These are phyloP conservation scores for Chionomys nivalis DNA, from an alignment of 2,113 vertebrate genomes.

Conservation along the genomic window DNA sequence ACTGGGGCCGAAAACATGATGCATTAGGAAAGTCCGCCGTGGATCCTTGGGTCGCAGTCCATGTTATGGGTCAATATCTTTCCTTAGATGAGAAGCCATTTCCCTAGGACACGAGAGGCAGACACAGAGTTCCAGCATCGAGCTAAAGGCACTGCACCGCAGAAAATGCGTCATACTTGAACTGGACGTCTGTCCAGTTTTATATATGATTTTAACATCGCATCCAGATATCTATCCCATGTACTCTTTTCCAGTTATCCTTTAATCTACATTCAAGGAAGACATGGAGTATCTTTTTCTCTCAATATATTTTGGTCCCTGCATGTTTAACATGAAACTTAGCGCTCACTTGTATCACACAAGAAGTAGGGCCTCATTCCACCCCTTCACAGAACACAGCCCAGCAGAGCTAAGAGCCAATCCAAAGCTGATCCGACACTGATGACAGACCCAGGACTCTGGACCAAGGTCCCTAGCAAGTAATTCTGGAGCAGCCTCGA, in stretches of 20 bases:
- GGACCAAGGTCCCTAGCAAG: not conserved
- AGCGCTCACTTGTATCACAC: not conserved
- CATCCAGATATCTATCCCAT: not conserved
- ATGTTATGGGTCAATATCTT: not conserved
- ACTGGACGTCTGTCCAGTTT: not conserved
- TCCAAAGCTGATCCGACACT: not conserved
- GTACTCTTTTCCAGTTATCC: not conserved
- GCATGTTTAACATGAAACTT: not conserved
- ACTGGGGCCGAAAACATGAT: conserved; percentile 19
- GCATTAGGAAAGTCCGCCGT: conserved; percentile 15
- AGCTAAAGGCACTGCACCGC: not conserved
- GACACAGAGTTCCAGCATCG: not conserved
- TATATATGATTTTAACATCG: not conserved
- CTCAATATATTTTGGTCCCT: not conserved
- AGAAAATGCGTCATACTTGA: not conserved
- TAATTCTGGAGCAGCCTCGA: not conserved
- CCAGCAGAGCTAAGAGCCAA: not conserved
- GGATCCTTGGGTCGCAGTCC: not conserved
- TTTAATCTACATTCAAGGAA: not conserved
- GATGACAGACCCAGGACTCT: not conserved
- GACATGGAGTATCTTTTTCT: not conserved
- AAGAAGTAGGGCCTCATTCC: not conserved
- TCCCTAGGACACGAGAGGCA: not conserved
- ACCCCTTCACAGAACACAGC: not conserved
- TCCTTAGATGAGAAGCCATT: not conserved